Evolutionary conservation across 2,113 vertebrate species (phyloP), one percentile per base, ranked within the genome.

Genomic region (Neopipo cinnamomea): DNA sequence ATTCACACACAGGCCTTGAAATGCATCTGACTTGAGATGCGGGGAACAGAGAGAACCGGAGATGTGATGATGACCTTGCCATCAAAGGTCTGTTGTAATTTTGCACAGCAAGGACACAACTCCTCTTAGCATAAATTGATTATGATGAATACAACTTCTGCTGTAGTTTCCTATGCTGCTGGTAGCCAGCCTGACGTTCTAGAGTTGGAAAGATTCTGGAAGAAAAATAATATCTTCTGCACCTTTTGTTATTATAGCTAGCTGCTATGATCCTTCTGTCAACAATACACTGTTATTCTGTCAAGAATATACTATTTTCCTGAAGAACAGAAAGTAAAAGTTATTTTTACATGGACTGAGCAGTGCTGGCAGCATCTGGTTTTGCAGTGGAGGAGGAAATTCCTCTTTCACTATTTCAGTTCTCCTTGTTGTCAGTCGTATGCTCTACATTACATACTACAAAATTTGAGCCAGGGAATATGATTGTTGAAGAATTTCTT

Each of bases 341-440:
- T 56, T 10, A 9, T 33, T 65, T 37, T 68, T 77, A 35, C 3
- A 14, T 47, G 9, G 39, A 68, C 10, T 31, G 35, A 78, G n/a
- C 19, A 27, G 41, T 77, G 30, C 35, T 0, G 0, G n/a, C 39
- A 83, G 28, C 25, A 56, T 55, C 58, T 28, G 8, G 4, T 72
- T 86, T 86, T 91, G 30, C 33, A 59, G 19, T 61, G 15, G 28
- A 72, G 33, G 39, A 55, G 25, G 63, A 41, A 70, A 66, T 78
- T 37, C 31, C 30, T 28, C 33, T 73, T 89, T 59, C 49, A 79
- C 35, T 49, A 63, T 58, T 63, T 89, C 44, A 24, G 13, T 91
- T 91, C n/a, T 88, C 42, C 17, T 31, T 1, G 1, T 59, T 33
- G 46, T 78, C 37, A 33, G 37, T n/a, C 2, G 1, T 67, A 31